phyloP scores from a whole-genome alignment of 1,140 invertebrate species.

The Popillia japonica region DNA sequence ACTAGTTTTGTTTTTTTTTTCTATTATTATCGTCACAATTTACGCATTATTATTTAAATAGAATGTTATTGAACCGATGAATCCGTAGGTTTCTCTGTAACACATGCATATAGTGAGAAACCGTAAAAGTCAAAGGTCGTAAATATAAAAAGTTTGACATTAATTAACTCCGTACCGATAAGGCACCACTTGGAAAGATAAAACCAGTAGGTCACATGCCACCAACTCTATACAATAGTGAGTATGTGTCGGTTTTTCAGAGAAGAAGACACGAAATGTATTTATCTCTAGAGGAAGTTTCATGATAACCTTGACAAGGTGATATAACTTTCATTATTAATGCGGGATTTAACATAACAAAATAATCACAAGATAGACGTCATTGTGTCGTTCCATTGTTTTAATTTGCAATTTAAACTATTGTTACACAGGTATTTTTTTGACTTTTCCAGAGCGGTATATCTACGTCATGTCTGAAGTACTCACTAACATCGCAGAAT shows the following conservation, averaged over 20 bases:
- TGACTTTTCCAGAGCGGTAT: no score
- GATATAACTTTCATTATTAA: background rate
- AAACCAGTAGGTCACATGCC: constrained; percentile 6
- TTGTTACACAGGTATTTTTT: no score
- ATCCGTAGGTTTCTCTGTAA: background rate
- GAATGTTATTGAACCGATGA: constrained; percentile 10
- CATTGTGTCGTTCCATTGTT: no score
- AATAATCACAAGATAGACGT: no score
- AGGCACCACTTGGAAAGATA: constrained; percentile 5
- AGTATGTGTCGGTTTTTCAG: background rate
- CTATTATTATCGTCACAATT: background rate
- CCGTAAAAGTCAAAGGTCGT: constrained; percentile 14
- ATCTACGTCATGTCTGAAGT: no score
- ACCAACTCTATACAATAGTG: background rate
- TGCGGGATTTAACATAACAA: background rate
- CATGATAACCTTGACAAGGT: constrained; percentile 3
- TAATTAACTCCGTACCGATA: constrained; percentile 11
- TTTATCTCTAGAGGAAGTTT: constrained; percentile 7
- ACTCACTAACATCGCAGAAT: no score
- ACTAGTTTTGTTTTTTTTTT: background rate
- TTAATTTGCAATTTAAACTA: no score
- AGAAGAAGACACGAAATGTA: background rate
- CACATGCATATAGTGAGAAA: background rate
- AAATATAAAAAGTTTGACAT: constrained; percentile 19
- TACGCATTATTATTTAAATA: constrained; percentile 12